Evolutionary conservation across 2,888 invertebrate genomes (phyloP).

Genomic region (Phrixothrix hirtus): DNA sequence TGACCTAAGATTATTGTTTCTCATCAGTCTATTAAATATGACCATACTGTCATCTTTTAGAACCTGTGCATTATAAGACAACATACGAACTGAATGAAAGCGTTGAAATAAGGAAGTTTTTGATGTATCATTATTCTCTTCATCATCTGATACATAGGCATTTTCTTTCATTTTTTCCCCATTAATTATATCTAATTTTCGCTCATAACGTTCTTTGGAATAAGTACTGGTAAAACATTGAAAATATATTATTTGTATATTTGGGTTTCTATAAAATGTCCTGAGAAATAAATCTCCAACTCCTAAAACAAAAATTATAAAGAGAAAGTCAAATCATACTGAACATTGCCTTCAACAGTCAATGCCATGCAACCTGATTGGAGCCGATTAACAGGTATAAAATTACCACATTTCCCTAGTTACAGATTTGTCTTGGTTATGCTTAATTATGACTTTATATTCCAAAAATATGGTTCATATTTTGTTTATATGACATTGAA

Average conservation of each 20-base stretch:
- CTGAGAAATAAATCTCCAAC: conserved; percentile 45
- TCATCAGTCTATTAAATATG: conserved; percentile 23
- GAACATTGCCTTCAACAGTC: not conserved
- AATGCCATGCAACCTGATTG: too few relatives aligned
- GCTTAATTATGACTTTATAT: too few relatives aligned
- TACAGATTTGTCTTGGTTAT: too few relatives aligned
- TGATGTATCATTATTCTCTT: conserved; percentile 28
- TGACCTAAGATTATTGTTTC: conserved; percentile 10
- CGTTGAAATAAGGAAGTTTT: conserved; percentile 11
- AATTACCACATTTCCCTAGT: too few relatives aligned
- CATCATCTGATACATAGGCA: conserved; percentile 32
- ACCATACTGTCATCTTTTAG: conserved; percentile 32
- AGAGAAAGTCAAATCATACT: not conserved
- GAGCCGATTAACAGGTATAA: too few relatives aligned
- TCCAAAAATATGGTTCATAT: too few relatives aligned
- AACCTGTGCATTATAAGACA: conserved; percentile 2
- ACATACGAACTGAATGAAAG: conserved; percentile 12
- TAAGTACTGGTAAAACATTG: conserved; percentile 41
- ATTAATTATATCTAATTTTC: conserved; percentile 27
- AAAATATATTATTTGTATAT: conserved; percentile 47
- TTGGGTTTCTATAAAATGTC: conserved; percentile 39
- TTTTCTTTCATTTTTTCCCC: conserved; percentile 14
- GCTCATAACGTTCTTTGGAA: conserved; percentile 22
- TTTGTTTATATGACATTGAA: too few relatives aligned
- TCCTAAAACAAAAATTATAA: conserved; percentile 35